Evolutionary conservation across 2,797 vertebrate species (phyloP).

Genomic region (Melanotaenia trifasciata): DNA sequence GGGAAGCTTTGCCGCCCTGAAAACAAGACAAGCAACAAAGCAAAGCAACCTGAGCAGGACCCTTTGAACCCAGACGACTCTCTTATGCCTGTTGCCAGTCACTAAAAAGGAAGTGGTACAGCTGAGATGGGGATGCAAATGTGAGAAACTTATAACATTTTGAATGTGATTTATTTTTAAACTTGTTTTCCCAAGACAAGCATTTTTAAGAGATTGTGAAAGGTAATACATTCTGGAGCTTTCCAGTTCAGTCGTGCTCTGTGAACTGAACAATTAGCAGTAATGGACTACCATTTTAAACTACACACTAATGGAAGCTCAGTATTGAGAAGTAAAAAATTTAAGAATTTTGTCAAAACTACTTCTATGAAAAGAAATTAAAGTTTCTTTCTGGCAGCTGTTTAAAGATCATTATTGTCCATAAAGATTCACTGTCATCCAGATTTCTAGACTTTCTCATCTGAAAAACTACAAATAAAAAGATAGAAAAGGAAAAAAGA

Average conservation of each 20-base stretch:
- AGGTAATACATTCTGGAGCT: slow-evolving; percentile 4
- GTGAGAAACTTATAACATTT: slow-evolving; percentile 40
- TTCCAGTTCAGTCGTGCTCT: slow-evolving; percentile 1
- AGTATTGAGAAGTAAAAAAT: background rate
- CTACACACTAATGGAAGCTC: background rate
- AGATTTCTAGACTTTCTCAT: background rate
- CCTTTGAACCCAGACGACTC: slow-evolving; percentile 68
- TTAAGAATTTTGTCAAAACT: background rate
- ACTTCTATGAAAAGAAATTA: slow-evolving; percentile 11
- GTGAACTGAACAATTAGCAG: slow-evolving; percentile 3
- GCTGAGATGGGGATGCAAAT: slow-evolving; percentile 70
- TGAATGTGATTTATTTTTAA: slow-evolving; percentile 30
- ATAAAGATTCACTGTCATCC: background rate
- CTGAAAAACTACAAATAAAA: background rate
- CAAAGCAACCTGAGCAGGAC: slow-evolving; percentile 65
- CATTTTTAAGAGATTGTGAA: slow-evolving; percentile 22
- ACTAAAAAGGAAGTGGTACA: slow-evolving; percentile 57
- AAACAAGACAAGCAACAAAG: slow-evolving; percentile 40
- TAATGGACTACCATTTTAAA: background rate
- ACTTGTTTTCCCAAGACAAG: slow-evolving; percentile 30
- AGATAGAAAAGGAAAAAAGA: no score
- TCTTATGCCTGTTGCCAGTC: slow-evolving; percentile 39
- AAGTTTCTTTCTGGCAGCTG: background rate
- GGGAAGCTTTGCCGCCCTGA: slow-evolving; percentile 70
- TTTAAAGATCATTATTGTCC: background rate